Evolutionary conservation across 2,797 vertebrate genomes (phyloP).

Genomic region (Acanthurus tractus): DNA sequence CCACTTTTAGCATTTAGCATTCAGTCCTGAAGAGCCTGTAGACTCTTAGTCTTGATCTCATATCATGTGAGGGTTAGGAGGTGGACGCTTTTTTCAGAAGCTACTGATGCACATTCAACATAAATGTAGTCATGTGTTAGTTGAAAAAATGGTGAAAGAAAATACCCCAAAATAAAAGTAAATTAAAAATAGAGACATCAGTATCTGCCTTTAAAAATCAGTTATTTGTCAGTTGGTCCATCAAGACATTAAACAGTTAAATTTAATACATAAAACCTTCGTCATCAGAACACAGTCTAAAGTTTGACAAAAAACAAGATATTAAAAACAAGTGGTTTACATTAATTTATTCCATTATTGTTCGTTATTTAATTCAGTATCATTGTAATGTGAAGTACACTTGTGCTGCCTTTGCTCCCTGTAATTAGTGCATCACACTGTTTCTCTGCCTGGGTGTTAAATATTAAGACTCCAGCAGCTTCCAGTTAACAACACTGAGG

Average conservation of each 20-base stretch:
- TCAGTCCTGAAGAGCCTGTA: too few species aligned
- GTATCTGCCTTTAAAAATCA: neutral
- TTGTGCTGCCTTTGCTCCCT: neutral
- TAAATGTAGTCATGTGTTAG: neutral
- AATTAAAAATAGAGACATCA: neutral
- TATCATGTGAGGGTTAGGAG: too few species aligned
- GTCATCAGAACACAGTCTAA: neutral
- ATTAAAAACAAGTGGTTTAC: neutral
- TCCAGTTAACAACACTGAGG: neutral
- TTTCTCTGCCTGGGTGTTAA: neutral
- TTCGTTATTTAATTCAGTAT: neutral
- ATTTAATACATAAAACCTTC: neutral
- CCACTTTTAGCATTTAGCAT: too few species aligned
- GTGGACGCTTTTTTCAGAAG: too few species aligned
- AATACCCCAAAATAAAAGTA: too few species aligned
- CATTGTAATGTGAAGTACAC: neutral
- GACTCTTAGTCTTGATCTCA: too few species aligned
- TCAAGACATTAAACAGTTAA: neutral
- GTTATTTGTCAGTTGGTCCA: neutral
- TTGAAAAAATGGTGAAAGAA: too few species aligned
- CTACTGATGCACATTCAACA: neutral
- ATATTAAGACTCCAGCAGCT: constrained; percentile 5
- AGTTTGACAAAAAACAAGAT: neutral
- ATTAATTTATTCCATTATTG: neutral
- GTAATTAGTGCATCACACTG: neutral